These are phyloP conservation scores for Eriocheir sinensis DNA, from an alignment of 1,140 invertebrate genomes.

Conservation along the genomic window DNA sequence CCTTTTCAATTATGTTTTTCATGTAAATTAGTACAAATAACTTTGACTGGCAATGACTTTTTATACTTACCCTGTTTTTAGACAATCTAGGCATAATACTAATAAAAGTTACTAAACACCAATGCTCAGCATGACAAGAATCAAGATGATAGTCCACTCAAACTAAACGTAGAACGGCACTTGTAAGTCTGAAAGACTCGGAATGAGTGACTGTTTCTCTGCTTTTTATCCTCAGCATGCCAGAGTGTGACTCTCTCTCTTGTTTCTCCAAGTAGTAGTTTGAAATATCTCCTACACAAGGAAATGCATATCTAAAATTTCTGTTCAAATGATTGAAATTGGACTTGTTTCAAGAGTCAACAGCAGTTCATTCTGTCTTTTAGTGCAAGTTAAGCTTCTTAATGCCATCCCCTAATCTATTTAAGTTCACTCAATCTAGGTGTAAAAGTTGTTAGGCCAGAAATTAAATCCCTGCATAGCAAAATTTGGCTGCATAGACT, in stretches of 20 bases:
- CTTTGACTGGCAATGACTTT: too few species aligned
- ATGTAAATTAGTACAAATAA: neutral
- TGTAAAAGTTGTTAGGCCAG: too few species aligned
- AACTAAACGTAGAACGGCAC: neutral
- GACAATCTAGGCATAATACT: neutral
- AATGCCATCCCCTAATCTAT: too few species aligned
- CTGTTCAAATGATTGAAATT: too few species aligned
- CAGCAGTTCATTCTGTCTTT: too few species aligned
- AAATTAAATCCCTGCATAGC: too few species aligned
- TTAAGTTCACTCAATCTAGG: too few species aligned
- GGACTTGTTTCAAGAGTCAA: too few species aligned
- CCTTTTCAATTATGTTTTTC: too few species aligned
- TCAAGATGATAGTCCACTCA: neutral
- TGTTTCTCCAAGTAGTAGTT: neutral
- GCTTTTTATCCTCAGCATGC: neutral
- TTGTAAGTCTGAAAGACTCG: neutral
- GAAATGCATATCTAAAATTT: neutral
- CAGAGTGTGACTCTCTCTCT: too few species aligned
- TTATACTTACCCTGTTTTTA: neutral
- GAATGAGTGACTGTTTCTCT: neutral
- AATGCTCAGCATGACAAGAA: neutral
- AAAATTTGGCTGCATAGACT: too few species aligned
- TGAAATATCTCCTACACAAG: neutral
- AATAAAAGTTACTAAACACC: neutral
- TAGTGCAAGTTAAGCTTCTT: too few species aligned